Conservation (phyloP, 2,888 invertebrate species). For the Xestobium rufovillosum region DNA sequence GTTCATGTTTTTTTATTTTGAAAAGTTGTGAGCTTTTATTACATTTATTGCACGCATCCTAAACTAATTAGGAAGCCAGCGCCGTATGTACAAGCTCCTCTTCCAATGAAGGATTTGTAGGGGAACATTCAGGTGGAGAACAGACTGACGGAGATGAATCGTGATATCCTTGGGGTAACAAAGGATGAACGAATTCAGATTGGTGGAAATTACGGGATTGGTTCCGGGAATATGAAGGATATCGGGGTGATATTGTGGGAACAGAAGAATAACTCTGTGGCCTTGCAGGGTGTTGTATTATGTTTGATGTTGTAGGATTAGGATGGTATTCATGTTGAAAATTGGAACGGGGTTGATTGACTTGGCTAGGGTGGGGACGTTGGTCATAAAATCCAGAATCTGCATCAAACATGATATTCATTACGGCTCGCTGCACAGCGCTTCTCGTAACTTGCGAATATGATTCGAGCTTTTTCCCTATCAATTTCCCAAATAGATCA, state of each 20-base stretch:
- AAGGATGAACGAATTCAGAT: background rate
- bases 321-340: constrained; percentile 1
- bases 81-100: constrained; percentile 1
- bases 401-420: constrained; percentile 3
- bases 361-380: background rate
- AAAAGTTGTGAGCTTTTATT: background rate
- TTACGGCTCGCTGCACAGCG: constrained; percentile 2
- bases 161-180: background rate
- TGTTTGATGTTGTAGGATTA: constrained; percentile 1
- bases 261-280: constrained; percentile 3
- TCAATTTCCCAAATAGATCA: constrained; percentile 1
- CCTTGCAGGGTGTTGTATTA: constrained; percentile 2
- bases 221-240: constrained; percentile 2
- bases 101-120: constrained; percentile 3
- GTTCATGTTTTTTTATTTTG: constrained; percentile 3
- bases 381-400: constrained; percentile 3
- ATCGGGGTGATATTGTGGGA: constrained; percentile 1
- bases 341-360: background rate
- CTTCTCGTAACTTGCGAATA: background rate
- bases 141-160: constrained; percentile 3
- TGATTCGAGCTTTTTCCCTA: background rate
- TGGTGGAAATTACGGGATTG: constrained; percentile 2
- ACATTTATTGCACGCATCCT: no score
- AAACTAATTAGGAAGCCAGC: background rate
- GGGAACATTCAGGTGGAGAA: background rate